Evolutionary conservation across 2,113 vertebrate genomes (phyloP).

Genomic region (Callocephalon fimbriatum): DNA sequence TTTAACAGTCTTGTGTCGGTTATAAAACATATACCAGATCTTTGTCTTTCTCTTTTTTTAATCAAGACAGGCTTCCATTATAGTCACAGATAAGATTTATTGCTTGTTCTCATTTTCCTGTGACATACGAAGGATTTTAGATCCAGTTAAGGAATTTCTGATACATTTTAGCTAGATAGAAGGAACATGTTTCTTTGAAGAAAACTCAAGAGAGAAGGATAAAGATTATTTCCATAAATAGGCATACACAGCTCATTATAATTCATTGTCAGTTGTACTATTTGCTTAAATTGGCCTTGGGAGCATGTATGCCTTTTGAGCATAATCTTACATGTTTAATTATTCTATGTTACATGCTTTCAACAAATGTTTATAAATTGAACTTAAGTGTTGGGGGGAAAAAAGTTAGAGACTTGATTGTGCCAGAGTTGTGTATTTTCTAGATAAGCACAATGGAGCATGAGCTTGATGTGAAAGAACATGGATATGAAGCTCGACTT

Average conservation of each 20-base stretch:
- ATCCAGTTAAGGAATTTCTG: not conserved
- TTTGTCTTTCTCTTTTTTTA: not conserved
- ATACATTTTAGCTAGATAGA: not conserved
- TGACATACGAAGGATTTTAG: not conserved
- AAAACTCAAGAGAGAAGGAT: not conserved
- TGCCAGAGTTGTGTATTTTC: not conserved
- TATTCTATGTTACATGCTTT: not conserved
- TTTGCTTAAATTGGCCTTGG: conserved; percentile 32
- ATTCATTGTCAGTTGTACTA: conserved; percentile 23
- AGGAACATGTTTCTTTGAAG: not conserved
- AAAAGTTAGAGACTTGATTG: not conserved
- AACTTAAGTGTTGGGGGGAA: not conserved
- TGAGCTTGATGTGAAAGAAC: conserved; percentile 86
- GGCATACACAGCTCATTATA: conserved; percentile 26
- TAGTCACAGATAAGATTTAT: not conserved
- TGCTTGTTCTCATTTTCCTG: not conserved
- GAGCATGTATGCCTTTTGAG: not conserved
- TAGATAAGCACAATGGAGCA: conserved; percentile 91
- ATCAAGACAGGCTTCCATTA: not conserved
- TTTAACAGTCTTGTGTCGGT: not conserved
- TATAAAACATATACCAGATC: not conserved
- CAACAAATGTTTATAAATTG: not conserved
- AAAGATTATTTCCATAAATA: conserved; percentile 34
- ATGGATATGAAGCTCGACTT: conserved; percentile 81
- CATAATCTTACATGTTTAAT: not conserved